Evolutionary conservation across 1,140 invertebrate species (phyloP), one percentile per base, ranked within the genome.

Genomic region (Lysiphlebus fabarum): DNA sequence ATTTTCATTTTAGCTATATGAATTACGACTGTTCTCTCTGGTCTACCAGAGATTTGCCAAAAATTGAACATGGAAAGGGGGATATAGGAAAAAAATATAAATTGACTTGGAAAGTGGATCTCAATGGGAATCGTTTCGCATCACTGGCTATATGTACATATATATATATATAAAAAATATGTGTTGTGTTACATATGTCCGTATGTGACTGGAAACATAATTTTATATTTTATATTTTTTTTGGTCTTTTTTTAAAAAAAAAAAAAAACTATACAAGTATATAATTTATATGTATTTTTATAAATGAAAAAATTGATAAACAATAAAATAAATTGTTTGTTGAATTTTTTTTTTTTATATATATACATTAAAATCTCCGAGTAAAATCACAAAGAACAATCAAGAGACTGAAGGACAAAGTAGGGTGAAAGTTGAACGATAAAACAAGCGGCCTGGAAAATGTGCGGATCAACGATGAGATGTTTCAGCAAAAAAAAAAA

Each of bases 371-470:
- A 26, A 26, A 26, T 26, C 17, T 26, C 17, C 17, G 17, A 26
- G 17, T 49, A 56, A 9, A 41, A 56, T 47, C 55, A 43, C 44
- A 43, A 11, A 53, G 43, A 44, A 33, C 53, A 53, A 38, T 56
- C 61, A 59, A 14, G 38, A 10, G 17, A 26, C 17, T 26, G 17
- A 45, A 42, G 59, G 55, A 61, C 60, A 56, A 61, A 51, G 11
- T n/a, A 51, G 12, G 49, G 49, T 51, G 47, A 49, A 41, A 33
- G 48, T 41, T 58, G 47, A 49, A 41, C 41, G 48, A 50, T 58
- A 58, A 50, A 51, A 41, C 61, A 63, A 65, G 61, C 62, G 54
- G 61, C 51, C 59, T 53, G 64, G 64, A 65, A 65, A 65, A 65
- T 65, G 58, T 56, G 37, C 45, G 61, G 64, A 65, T 65, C 64